Evolutionary conservation across 2,888 invertebrate genomes (phyloP), one percentile per base, ranked within the genome.

Genomic region (Serrognathus titanus): DNA sequence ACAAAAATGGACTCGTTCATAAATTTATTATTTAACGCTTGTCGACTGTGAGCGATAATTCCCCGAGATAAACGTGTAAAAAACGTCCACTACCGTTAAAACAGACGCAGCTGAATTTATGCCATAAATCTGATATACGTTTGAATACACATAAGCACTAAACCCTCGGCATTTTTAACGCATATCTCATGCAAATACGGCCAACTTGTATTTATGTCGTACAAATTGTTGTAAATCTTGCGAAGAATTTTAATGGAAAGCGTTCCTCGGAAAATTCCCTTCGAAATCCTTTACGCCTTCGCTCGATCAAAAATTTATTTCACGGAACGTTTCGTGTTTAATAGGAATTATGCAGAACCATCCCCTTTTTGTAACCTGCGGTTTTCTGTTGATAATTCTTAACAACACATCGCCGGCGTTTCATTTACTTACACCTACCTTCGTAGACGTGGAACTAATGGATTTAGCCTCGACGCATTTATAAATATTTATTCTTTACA

Each of bases 21-120:
- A 50, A 54, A 57, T 57, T 54, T 35, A 54, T 50, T 57, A 57
- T 46, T 53, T 57, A 49, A 51, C 57, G 53, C 57, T 51, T 40
- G 54, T 50, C 53, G 53, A 39, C 54, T 20, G 53, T 16, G 12
- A 40, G 50, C 54, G 57, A 54, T 50, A 46, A 53, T 57, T 53
- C 50, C 16, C 31, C 20, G 41, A 51, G 57, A 57, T 57, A 50
- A 54, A 40, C 50, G 54, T 45, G 45, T 50, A 54, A 57, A 54
- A 57, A 54, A 53, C 57, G 45, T 50, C 49, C 39, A 38, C 49
- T 53, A 57, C 57, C 53, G 57, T 53, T 57, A 57, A 57, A 45
- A 53, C 52, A 51, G 53, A 57, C 48, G 37, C 43, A 36, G 41
- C 45, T 57, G 47, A 50, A 57, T 57, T 53, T 57, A 53, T 53